Base-by-base conservation (phyloP, 2,113 vertebrate genomes). In the Pantherophis guttatus region DNA sequence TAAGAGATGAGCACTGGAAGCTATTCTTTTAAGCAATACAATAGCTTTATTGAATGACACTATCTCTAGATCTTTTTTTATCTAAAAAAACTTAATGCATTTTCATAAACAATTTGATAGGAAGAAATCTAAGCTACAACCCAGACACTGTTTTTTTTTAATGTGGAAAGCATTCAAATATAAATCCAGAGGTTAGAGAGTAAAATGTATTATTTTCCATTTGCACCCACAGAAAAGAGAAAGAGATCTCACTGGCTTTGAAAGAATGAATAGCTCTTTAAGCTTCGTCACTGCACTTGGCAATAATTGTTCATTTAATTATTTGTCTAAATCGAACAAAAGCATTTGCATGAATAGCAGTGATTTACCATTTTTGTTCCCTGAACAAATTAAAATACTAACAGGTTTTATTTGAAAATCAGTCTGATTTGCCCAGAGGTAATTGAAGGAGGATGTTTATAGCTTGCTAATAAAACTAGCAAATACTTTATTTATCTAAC, bases 361-460 rank as follows among this genome's bases (percentile, higher is more conserved):
- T 95, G 93, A 90, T 33, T n/a, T 93, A 70, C 93, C 92, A 93
- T 93, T 59, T 90, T 97, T 94, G 95, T 93, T 97, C 96, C 93
- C 93, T 94, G 96, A 96, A 91, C 89, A 92, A 54, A 75, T 95
- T 93, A 96, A 59, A 85, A 93, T 58, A 95, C 59, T 91, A 70
- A 95, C 96, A 95, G 93, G 94, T 39, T 95, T 96, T 95, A 95
- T 97, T 95, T 93, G 90, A 96, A 97, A 97, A 96, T 94, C 44
- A 6, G 29, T 86, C 94, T 96, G 70, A 2, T 90, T 90, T 92
- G 81, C 21, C 85, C 93, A 91, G 91, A 5, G 94, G 94, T 95
- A 9, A 44, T 89, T 93, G 24, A 93, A 62, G 94, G 93, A 93
- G 87, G 88, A 9, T 87, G 44, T 92, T 92, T 87, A 5, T 88